These are phyloP conservation scores for Orientallactaga sibirica DNA, from an alignment of 2,797 vertebrate genomes.

Conservation along the genomic window DNA sequence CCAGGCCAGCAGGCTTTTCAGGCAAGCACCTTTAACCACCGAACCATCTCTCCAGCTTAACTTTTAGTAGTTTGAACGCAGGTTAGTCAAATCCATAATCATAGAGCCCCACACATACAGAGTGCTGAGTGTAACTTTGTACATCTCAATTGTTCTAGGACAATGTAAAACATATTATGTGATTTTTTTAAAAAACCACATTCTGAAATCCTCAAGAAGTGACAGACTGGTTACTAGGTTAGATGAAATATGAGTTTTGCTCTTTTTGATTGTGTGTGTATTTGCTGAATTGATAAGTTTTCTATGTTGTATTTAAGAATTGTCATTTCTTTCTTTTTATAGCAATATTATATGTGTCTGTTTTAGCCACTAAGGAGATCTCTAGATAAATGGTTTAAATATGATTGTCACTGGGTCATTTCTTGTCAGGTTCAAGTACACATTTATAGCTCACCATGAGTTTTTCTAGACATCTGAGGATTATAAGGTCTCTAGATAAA, in stretches of 20 bases:
- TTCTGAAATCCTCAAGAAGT: conserved; percentile 12
- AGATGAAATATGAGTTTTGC: neutral
- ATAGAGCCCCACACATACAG: neutral
- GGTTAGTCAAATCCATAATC: neutral
- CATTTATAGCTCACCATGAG: conserved; percentile 1
- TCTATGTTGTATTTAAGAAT: neutral
- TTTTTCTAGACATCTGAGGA: conserved; percentile 44
- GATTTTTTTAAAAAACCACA: neutral
- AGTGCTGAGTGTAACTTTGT: neutral
- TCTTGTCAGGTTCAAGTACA: conserved; percentile 12
- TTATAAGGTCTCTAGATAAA: neutral
- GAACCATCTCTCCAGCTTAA: too few relatives aligned
- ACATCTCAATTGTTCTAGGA: neutral
- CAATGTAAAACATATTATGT: neutral
- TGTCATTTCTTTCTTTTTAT: conserved; percentile 9
- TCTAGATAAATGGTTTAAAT: neutral
- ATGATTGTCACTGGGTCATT: neutral
- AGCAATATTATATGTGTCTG: neutral
- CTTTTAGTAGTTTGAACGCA: neutral
- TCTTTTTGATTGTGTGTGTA: neutral
- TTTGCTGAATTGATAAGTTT: neutral
- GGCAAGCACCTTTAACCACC: too few relatives aligned
- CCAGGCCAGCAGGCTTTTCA: too few relatives aligned
- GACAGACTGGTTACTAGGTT: neutral
- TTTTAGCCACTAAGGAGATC: neutral